Base-by-base conservation (phyloP, 2,888 invertebrate genomes). In the Tetranychus truncatus region DNA sequence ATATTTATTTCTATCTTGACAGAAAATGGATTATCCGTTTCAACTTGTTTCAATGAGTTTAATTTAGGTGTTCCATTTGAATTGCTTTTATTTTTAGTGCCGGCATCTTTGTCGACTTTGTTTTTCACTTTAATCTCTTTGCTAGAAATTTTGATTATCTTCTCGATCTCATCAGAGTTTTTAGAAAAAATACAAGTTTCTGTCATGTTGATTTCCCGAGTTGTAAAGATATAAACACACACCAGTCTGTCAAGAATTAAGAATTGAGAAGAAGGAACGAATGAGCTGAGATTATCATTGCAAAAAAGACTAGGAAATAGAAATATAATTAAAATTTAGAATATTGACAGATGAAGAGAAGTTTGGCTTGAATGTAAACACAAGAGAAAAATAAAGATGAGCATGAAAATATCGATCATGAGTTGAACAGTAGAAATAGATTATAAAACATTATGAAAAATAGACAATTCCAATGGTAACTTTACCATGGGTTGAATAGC, bases 1-100 rank as follows among this genome's bases (percentile, higher is more conserved):
- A 91, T 44, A 77, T 83, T 82, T 65, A 83, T 74, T 77, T 82
- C 81, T 73, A 82, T 75, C 45, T 78, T 79, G 8, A 82, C 77
- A 20, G 81, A 78, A 75, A 82, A 81, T 45, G 78, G 79, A 1
- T 77, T 76, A 46, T 55, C 15, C 6, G 55, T 15, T 55, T 55
- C 11, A 55, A 15, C 2, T 55, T 55, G 3, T 55, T 6, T 4
- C 3, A n/a, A n/a, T 34, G 34, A 34, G 34, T 34, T 34, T 4
- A 34, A 34, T 34, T 34, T 34, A 34, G 55, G 15, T 6, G 69
- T 71, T 20, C 73, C 75, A 24, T 72, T 67, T 11, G 67, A 18
- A 21, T 15, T 21, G 8, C 2, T 24, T 11, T 67, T 67, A 21
- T 2, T 67, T n/a, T 67, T 24, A 18, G 20, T 11, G 5, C 1